Evolutionary conservation across 2,797 vertebrate species (phyloP).

Genomic region (Lerista edwardsae): DNA sequence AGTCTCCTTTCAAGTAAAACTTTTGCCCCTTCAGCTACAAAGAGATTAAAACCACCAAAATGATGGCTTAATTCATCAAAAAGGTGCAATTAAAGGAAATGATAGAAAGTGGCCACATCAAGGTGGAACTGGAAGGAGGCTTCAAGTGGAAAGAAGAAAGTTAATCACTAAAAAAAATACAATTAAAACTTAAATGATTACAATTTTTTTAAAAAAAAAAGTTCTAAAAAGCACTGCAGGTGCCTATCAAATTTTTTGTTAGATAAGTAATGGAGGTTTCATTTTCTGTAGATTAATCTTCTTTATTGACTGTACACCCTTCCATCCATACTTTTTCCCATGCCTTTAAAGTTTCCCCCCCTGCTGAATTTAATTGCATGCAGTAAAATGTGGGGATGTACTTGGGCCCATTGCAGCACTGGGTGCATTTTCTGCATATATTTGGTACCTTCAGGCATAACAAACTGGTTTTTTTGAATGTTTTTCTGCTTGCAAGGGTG

Average conservation of each 20-base stretch:
- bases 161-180: conserved; percentile 59
- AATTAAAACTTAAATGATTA: conserved; percentile 52
- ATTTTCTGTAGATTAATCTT: conserved; percentile 25
- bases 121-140: conserved; percentile 56
- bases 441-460: conserved; percentile 47
- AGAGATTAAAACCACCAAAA: conserved; percentile 64
- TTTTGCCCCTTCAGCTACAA: conserved; percentile 40
- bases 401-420: not conserved
- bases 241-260: conserved; percentile 32
- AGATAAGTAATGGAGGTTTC: conserved; percentile 32
- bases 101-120: conserved; percentile 43
- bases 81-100: conserved; percentile 61
- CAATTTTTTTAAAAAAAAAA: not conserved
- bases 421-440: conserved; percentile 6
- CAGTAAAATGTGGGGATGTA: not conserved
- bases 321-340: not conserved
- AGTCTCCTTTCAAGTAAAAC: conserved; percentile 60
- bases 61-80: conserved; percentile 55
- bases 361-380: conserved; percentile 26
- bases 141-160: conserved; percentile 43
- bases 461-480: conserved; percentile 34
- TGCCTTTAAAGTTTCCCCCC: not conserved
- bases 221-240: conserved; percentile 27
- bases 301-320: conserved; percentile 7
- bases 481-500: conserved; percentile 20